A percentile compares a stretch with the other conserved stretches of the same genome.
phyloP scores from a whole-genome alignment of 2,113 vertebrate species.

The Oryctolagus cuniculus region mOryCun1.1 NC_091432.1:149318001-149318500 shows the following conservation, averaged over 20 bases:
- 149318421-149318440: too few species aligned
- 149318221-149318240: conserved; percentile 3
- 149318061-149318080: conserved; percentile 22
- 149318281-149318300: neutral
- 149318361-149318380: too few species aligned
- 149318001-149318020: neutral
- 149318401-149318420: too few species aligned
- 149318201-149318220: conserved; percentile 7
- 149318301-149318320: neutral
- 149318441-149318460: too few species aligned
- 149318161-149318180: conserved; percentile 17
- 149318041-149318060: conserved; percentile 25
- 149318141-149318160: neutral
- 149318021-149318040: neutral
- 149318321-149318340: too few species aligned
- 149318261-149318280: neutral
- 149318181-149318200: neutral
- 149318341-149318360: too few species aligned
- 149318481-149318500: too few species aligned
- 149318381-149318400: too few species aligned
- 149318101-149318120: conserved; percentile 3
- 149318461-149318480: too few species aligned
- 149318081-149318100: conserved; percentile 2
- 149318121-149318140: neutral
- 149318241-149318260: neutral